Conservation (phyloP, 64 coral and sea anemone species). For the Actinia tenebrosa region DNA sequence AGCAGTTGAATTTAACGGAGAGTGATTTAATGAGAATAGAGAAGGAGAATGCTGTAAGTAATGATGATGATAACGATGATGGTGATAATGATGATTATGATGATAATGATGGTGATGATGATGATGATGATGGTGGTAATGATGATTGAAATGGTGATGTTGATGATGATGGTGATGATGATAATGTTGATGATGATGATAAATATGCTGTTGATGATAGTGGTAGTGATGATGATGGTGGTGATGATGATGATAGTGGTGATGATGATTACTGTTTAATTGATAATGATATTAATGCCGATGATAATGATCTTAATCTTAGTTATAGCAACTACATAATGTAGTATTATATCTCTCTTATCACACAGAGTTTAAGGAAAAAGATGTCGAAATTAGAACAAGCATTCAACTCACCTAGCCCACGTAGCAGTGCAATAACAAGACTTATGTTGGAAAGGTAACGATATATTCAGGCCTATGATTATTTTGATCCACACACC, state of each 20-base stretch:
- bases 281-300: neutral
- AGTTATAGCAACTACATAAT: neutral
- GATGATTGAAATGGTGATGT: too few relatives aligned
- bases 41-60: constrained; percentile 61
- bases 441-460: constrained; percentile 63
- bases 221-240: neutral
- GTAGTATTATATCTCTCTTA: neutral
- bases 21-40: constrained; percentile 41
- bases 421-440: constrained; percentile 48
- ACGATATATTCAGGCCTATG: neutral
- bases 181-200: too few relatives aligned
- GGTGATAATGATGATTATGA: neutral
- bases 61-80: neutral
- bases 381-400: constrained; percentile 58
- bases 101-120: neutral
- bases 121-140: neutral
- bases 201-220: neutral
- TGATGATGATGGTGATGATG: too few relatives aligned
- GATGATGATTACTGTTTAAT: neutral
- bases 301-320: neutral
- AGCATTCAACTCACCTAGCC: constrained; percentile 45
- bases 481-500: too few relatives aligned
- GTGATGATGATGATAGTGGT: neutral
- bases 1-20: constrained; percentile 39
- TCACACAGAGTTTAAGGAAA: constrained; percentile 44